Evolutionary conservation across 2,888 invertebrate genomes (phyloP).

Genomic region (Dasysyrphus albostriatus): DNA sequence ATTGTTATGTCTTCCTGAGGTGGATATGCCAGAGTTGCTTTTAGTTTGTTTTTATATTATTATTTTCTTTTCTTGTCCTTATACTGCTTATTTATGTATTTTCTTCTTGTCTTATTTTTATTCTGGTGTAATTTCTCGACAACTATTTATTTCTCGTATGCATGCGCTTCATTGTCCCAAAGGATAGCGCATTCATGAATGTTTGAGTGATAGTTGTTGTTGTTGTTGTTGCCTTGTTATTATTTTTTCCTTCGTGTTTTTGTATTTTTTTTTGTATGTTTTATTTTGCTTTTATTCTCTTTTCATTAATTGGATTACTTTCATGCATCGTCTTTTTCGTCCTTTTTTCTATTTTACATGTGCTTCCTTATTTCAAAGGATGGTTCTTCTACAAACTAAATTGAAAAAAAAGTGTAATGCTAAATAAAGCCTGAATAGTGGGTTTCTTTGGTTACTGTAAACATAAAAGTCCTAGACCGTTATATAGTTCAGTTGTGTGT

Average conservation of each 20-base stretch:
- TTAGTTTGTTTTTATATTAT: conserved; percentile 54
- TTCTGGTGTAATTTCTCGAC: conserved; percentile 20
- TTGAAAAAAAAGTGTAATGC: conserved; percentile 55
- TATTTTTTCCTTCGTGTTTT: conserved; percentile 40
- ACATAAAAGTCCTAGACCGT: conserved; percentile 15
- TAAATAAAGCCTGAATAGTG: conserved; percentile 10
- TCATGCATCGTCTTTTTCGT: conserved; percentile 40
- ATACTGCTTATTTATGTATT: conserved; percentile 10
- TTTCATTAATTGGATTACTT: conserved; percentile 75
- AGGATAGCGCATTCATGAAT: conserved; percentile 73
- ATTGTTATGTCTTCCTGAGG: conserved; percentile 69
- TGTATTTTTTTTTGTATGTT: not conserved
- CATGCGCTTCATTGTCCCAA: conserved; percentile 67
- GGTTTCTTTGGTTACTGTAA: not conserved
- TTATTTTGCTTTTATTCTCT: conserved; percentile 35
- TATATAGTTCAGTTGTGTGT: not conserved
- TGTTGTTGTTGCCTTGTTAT: conserved; percentile 50
- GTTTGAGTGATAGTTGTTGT: conserved; percentile 69
- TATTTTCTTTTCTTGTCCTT: conserved; percentile 30
- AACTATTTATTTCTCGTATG: conserved; percentile 51
- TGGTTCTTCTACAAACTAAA: conserved; percentile 14
- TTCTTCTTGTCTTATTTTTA: conserved; percentile 7
- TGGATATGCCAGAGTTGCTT: conserved; percentile 45
- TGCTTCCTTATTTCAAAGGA: not conserved
- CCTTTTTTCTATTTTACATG: conserved; percentile 19